Evolutionary conservation across 2,888 invertebrate species (phyloP).

Genomic region (Lumbricus terrestris): DNA sequence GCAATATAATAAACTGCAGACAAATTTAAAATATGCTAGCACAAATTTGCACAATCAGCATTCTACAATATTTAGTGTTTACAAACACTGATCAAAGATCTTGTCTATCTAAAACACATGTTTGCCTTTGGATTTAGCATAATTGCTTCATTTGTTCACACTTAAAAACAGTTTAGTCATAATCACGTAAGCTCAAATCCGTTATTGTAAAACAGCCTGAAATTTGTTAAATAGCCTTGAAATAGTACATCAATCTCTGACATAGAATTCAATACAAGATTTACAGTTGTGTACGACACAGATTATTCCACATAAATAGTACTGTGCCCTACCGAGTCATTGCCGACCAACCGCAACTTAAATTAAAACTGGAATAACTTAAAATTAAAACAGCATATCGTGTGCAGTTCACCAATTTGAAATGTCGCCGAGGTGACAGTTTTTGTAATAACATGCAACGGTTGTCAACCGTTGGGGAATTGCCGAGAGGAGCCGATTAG

Average conservation of each 20-base stretch:
- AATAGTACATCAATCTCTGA: background rate
- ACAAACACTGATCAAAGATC: background rate
- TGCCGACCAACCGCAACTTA: background rate
- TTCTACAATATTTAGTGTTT: too few relatives aligned
- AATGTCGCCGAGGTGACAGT: background rate
- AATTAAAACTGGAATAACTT: background rate
- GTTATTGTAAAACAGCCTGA: background rate
- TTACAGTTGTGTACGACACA: background rate
- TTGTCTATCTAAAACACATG: background rate
- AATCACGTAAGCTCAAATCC: background rate
- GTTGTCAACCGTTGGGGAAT: background rate
- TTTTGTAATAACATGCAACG: background rate
- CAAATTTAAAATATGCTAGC: background rate
- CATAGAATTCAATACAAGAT: background rate
- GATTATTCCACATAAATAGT: background rate
- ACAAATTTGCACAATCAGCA: background rate
- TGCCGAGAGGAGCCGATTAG: background rate
- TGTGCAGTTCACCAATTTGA: background rate
- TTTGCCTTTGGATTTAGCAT: background rate
- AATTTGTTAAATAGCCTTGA: background rate
- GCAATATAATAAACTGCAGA: background rate
- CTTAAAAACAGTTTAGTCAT: too few relatives aligned
- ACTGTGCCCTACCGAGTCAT: background rate
- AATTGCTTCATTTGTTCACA: background rate
- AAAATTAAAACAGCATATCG: background rate